phyloP scores from a whole-genome alignment of 2,888 invertebrate species.

The Scaptomyza caliginosa region DNA sequence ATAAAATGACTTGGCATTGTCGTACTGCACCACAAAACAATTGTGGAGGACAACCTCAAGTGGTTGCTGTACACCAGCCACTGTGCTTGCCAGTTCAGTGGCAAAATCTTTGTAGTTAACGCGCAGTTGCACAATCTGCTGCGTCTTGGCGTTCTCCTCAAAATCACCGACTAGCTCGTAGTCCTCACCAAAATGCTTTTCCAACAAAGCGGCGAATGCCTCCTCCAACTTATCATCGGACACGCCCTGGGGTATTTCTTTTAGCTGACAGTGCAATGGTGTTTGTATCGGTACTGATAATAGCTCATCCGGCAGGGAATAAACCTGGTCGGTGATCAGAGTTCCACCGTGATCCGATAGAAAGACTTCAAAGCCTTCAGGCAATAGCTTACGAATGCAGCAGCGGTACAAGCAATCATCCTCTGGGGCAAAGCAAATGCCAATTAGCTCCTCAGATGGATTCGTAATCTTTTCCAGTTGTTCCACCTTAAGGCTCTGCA shows the following conservation, averaged over 20 bases:
- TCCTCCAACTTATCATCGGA: conserved; percentile 67
- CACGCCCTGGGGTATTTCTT: conserved; percentile 63
- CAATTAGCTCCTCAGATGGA: conserved; percentile 30
- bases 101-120: conserved; percentile 86
- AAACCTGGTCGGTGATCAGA: conserved; percentile 85
- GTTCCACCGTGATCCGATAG: conserved; percentile 89
- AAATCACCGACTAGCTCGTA: conserved; percentile 87
- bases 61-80: conserved; percentile 62
- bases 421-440: conserved; percentile 82
- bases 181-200: conserved; percentile 85
- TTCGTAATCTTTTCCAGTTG: conserved; percentile 31
- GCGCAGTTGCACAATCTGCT: conserved; percentile 86
- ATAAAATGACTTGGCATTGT: conserved; percentile 90
- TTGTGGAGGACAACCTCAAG: conserved; percentile 85
- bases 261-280: conserved; percentile 68
- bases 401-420: conserved; percentile 96
- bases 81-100: conserved; percentile 81
- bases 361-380: conserved; percentile 89
- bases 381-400: conserved; percentile 86
- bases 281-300: conserved; percentile 82
- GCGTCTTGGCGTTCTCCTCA: conserved; percentile 83
- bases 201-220: conserved; percentile 83
- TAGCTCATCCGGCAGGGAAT: conserved; percentile 86
- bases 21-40: conserved; percentile 88
- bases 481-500: conserved; percentile 71